Evolutionary conservation across 2,797 vertebrate species (phyloP).

Genomic region (Philypnodon macrostomus): DNA sequence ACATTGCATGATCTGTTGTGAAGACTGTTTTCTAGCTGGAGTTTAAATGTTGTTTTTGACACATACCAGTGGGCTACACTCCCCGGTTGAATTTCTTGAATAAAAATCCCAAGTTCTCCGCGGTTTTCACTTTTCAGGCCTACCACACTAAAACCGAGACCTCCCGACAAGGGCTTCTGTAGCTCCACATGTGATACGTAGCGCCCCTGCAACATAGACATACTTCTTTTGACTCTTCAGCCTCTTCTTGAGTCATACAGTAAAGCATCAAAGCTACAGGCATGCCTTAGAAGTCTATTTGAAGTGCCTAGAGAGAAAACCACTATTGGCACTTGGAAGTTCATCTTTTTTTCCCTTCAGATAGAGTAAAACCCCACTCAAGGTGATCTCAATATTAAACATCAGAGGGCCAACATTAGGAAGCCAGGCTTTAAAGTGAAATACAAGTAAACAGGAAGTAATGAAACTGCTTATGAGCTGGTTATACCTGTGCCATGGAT

Average conservation of each 20-base stretch:
- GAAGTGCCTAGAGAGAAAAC: slow-evolving; percentile 40
- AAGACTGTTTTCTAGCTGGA: neutral
- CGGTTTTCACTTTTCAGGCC: slow-evolving; percentile 93
- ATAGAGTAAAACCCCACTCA: too few relatives aligned
- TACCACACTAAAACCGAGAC: slow-evolving; percentile 95
- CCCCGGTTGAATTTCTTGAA: slow-evolving; percentile 94
- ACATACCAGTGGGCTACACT: slow-evolving; percentile 89
- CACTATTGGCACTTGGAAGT: slow-evolving; percentile 3
- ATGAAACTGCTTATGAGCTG: neutral
- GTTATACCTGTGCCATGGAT: slow-evolving; percentile 90
- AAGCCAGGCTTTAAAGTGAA: neutral
- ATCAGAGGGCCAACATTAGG: neutral
- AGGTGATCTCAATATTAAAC: slow-evolving; percentile 6
- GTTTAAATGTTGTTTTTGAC: neutral
- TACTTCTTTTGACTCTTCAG: slow-evolving; percentile 12
- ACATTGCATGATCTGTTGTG: neutral
- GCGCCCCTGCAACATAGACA: slow-evolving; percentile 80
- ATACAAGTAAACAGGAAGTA: neutral
- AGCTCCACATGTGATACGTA: slow-evolving; percentile 86
- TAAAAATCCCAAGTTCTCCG: slow-evolving; percentile 95
- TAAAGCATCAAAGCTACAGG: slow-evolving; percentile 51
- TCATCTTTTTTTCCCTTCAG: slow-evolving; percentile 24
- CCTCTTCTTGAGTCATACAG: slow-evolving; percentile 23
- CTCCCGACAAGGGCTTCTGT: slow-evolving; percentile 84
- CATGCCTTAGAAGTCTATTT: slow-evolving; percentile 50